phyloP scores from a whole-genome alignment of 2,888 invertebrate species.

The Meandrusa payeni region DNA sequence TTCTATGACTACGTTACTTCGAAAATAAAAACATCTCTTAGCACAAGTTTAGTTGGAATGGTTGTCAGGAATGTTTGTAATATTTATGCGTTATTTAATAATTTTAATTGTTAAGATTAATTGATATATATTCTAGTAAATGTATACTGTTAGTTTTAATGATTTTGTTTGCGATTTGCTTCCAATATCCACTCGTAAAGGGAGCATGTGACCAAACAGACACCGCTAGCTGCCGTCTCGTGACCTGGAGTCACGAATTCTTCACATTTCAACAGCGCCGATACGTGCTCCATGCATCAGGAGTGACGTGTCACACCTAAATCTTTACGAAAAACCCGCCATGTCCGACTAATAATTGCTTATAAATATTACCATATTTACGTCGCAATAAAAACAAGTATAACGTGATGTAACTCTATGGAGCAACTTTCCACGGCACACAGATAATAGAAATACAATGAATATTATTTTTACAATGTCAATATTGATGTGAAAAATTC shows the following conservation, averaged over 20 bases:
- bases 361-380: conserved; percentile 1
- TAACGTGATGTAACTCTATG: neutral
- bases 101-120: too few relatives aligned
- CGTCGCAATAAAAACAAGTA: neutral
- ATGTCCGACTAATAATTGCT: conserved; percentile 14
- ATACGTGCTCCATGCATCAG: conserved; percentile 26
- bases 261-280: conserved; percentile 31
- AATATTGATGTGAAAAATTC: too few relatives aligned
- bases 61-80: too few relatives aligned
- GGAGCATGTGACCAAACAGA: conserved; percentile 30
- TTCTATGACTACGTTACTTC: too few relatives aligned
- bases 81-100: too few relatives aligned
- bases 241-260: conserved; percentile 53
- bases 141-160: too few relatives aligned
- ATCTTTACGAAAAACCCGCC: conserved; percentile 11
- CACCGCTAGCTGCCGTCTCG: conserved; percentile 33
- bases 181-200: conserved; percentile 1
- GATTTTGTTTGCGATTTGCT: conserved; percentile 3
- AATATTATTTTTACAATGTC: neutral
- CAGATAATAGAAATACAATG: neutral
- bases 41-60: too few relatives aligned
- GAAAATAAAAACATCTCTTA: too few relatives aligned
- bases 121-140: too few relatives aligned
- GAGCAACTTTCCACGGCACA: neutral
- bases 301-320: conserved; percentile 21